phyloP scores from a whole-genome alignment of 2,888 invertebrate species.

The Sceliomorpha sp. region DNA sequence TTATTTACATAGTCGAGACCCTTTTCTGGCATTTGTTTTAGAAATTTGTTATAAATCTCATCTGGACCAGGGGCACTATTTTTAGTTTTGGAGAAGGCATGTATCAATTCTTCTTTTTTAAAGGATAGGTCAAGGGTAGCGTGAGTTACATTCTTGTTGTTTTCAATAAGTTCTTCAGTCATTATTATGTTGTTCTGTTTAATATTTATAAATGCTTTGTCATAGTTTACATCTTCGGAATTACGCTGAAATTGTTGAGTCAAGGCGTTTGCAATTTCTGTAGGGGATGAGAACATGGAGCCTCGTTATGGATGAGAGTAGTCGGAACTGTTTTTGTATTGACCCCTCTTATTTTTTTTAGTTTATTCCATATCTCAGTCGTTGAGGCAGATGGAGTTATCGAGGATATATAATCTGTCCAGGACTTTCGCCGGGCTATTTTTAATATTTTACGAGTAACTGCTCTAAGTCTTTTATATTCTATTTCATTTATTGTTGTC shows the following conservation, averaged over 20 bases:
- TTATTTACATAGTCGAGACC: neutral
- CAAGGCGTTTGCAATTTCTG: too few species aligned
- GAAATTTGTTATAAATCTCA: conserved; percentile 18
- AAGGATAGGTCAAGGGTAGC: too few species aligned
- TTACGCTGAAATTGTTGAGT: too few species aligned
- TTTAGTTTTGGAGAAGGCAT: conserved; percentile 18
- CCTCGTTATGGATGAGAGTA: too few species aligned
- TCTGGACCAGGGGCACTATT: conserved; percentile 53
- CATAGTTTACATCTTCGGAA: too few species aligned
- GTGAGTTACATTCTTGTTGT: too few species aligned
- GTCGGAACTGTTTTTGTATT: too few species aligned
- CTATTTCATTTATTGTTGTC: conserved; percentile 7
- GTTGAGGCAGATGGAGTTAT: neutral
- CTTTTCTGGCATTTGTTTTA: conserved; percentile 30
- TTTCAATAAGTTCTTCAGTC: too few species aligned
- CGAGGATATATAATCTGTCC: conserved; percentile 21
- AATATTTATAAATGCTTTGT: too few species aligned
- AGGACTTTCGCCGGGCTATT: conserved; percentile 25
- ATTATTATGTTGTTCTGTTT: too few species aligned
- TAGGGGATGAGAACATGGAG: too few species aligned
- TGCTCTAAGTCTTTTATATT: conserved; percentile 11
- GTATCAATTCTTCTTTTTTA: too few species aligned
- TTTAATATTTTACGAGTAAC: conserved; percentile 24
- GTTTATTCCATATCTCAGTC: conserved; percentile 7
- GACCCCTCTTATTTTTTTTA: conserved; percentile 18